These are phyloP conservation scores for Scolanthus callimorphus DNA, from an alignment of 92 coral and sea anemone species.

Conservation along the genomic window DNA sequence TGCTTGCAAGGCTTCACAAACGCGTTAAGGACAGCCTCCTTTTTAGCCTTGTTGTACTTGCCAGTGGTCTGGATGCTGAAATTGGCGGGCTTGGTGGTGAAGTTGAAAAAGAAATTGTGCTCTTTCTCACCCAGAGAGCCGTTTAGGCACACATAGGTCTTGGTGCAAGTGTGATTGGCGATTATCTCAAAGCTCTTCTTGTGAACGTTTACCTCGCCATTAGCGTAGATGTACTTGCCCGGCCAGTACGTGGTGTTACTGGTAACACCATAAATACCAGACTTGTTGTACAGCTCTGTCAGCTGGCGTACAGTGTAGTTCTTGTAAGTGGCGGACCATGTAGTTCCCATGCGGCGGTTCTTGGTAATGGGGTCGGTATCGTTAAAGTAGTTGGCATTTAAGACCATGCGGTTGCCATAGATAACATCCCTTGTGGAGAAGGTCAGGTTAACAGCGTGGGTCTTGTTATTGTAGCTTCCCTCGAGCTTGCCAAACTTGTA, in stretches of 20 bases:
- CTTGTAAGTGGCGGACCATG: slow-evolving; percentile 76
- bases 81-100: slow-evolving; percentile 67
- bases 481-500: slow-evolving; percentile 86
- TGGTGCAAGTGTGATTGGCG: slow-evolving; percentile 85
- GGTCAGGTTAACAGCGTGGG: slow-evolving; percentile 82
- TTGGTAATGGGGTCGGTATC: slow-evolving; percentile 29
- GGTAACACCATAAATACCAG: slow-evolving; percentile 67
- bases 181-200: slow-evolving; percentile 57
- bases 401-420: too few relatives aligned
- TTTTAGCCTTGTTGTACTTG: slow-evolving; percentile 45
- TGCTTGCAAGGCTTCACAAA: slow-evolving; percentile 70
- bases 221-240: slow-evolving; percentile 73
- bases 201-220: slow-evolving; percentile 68
- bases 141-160: slow-evolving; percentile 66
- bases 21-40: slow-evolving; percentile 54
- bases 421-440: slow-evolving; percentile 70
- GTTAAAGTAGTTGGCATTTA: slow-evolving; percentile 86
- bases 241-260: slow-evolving; percentile 97
- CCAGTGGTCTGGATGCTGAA: slow-evolving; percentile 69
- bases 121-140: slow-evolving; percentile 65
- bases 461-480: slow-evolving; percentile 80
- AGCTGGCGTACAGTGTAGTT: slow-evolving; percentile 84
- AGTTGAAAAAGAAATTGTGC: slow-evolving; percentile 54
- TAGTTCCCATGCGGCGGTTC: slow-evolving; percentile 68
- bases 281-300: slow-evolving; percentile 66